Base-by-base conservation (phyloP, 2,113 vertebrate genomes). In the Talpa occidentalis region DNA sequence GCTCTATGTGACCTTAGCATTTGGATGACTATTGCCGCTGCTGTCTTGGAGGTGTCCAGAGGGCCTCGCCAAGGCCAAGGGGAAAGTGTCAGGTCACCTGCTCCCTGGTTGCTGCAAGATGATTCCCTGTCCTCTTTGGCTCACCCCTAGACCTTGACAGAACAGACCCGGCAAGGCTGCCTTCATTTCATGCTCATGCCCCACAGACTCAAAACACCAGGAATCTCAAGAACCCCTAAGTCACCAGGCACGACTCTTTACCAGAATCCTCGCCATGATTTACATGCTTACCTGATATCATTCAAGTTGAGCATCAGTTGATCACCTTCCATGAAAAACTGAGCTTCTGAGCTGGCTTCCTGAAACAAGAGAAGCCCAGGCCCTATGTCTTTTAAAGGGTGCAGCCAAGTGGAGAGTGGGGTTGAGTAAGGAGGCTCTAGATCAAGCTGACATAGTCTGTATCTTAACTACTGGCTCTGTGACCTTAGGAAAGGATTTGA, bases 311-410 rank as follows among this genome's bases (percentile, higher is more conserved):
- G 19, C 5, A 28, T 30, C 42, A 97, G 87, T 5, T 0, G 72
- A 47, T 88, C n/a, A 6, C 7, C 81, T 67, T 93, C 5, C 0
- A 21, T 67, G 6, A 82, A 90, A 74, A 97, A 97, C 47, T 92
- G 90, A 74, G 80, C 77, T 19, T 97, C 84, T 0, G 94, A 96
- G 21, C 30, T 90, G 49, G 96, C 62, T 74, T 97, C 97, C 97
- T 97, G 95, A 64, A 94, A 94, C 0, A 19, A 95, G 76, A 96
- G 76, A 95, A 73, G 35, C 40, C 9, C 70, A 22, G 15, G 4
- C 10, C 67, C 35, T 42, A 1, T 16, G 37, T 73, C 40, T 79
- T 79, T 77, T 14, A 52, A 77, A n/a, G 37, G 35, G 26, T 47
- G 37, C 1, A 0, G 70, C 8, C 8, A 16, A 19, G 11, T 47